Base-by-base conservation (phyloP, 2,888 invertebrate species). In the Agriopis marginaria region DNA sequence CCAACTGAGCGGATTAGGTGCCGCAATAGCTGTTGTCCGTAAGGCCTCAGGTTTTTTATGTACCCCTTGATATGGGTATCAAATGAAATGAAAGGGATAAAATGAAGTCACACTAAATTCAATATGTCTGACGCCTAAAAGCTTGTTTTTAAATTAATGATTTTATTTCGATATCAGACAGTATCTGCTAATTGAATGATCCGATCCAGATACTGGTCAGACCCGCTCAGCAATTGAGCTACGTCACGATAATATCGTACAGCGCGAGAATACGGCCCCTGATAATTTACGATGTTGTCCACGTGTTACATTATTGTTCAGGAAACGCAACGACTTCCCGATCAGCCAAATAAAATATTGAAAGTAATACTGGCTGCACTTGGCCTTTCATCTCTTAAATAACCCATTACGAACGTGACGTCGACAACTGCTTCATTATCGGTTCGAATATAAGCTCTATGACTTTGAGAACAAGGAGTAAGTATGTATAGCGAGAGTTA, bases 381-480 rank as follows among this genome's bases (percentile, higher is more conserved):
- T 86, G 88, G 88, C 89, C 87, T 88, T 88, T 87, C 86, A 83
- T 85, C 83, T 85, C 82, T 84, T 84, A 82, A 83, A 82, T 82
- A 82, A 82, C 84, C 81, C 84, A 85, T 84, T 84, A 81, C 72
- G 73, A 71, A 76, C 75, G 75, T 76, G 70, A 71, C 69, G 72
- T 74, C 68, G 67, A 70, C 60, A 63, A 63, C 50, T 68, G 51
- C n/a, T 14, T 23, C 42, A 51, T 60, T 53, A 39, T 45, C 17
- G 12, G 14, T 39, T 54, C 54, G 44, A 73, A n/a, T 66, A 69
- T 73, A 63, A 70, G 59, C 75, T 66, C 51, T 77, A 72, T 14
- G 14, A 0, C 49, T 47, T 56, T 55, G 12, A 8, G 32, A 17
- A 75, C 79, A 81, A 79, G 73, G 72, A 3, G 9, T 62, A 62